phyloP scores from a whole-genome alignment of 2,113 vertebrate genomes.

The Rhinoptilus africanus region DNA sequence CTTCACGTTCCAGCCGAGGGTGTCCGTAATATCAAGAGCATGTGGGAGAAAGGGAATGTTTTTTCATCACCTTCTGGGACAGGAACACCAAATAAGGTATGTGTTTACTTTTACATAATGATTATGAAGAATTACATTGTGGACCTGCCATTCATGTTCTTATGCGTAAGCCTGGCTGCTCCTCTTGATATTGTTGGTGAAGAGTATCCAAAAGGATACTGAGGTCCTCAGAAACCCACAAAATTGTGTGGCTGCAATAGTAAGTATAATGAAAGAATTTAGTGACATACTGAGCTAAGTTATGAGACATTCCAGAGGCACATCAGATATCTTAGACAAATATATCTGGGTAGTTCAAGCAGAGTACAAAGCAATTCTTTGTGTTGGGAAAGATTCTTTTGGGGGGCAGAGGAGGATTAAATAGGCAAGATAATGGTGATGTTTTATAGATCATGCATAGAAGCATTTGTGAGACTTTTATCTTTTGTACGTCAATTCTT shows the following conservation, averaged over 20 bases:
- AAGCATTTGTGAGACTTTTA: not conserved
- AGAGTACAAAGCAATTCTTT: conserved; percentile 8
- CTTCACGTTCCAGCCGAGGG: conserved; percentile 88
- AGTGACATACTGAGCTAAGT: conserved; percentile 14
- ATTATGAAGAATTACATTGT: not conserved
- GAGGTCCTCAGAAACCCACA: not conserved
- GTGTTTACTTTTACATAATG: not conserved
- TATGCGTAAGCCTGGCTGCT: not conserved
- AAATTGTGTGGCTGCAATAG: not conserved
- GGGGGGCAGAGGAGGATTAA: not conserved
- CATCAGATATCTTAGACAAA: conserved; percentile 14
- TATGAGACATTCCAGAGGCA: conserved; percentile 31
- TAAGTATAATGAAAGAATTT: not conserved
- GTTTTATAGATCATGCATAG: not conserved
- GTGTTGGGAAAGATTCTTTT: not conserved
- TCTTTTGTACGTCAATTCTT: not conserved
- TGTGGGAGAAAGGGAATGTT: conserved; percentile 96
- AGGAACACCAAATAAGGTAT: conserved; percentile 88
- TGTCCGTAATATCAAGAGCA: conserved; percentile 95
- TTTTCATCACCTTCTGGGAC: conserved; percentile 80
- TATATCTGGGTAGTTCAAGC: not conserved
- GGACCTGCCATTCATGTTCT: not conserved
- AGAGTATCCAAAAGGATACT: not conserved
- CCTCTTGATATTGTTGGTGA: not conserved
- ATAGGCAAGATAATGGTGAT: not conserved